Evolutionary conservation across 2,113 vertebrate genomes (phyloP).

Genomic region (Poeciliopsis retropinna): DNA sequence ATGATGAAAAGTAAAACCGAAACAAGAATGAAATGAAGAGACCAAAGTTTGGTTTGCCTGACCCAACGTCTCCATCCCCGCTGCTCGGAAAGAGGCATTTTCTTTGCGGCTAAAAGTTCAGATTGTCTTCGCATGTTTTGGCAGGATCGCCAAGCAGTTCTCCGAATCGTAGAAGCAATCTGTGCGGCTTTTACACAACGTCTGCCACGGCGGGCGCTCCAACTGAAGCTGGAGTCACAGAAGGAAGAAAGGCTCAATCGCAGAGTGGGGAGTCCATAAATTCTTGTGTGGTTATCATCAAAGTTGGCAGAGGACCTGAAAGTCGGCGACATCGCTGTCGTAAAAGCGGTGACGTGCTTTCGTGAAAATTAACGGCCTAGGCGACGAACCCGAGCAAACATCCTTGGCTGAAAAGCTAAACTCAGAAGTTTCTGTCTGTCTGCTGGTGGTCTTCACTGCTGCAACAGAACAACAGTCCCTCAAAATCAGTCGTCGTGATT

Average conservation of each 20-base stretch:
- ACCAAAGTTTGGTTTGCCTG: no score
- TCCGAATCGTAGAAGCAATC: not conserved
- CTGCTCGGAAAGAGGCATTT: not conserved
- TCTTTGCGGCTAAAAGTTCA: not conserved
- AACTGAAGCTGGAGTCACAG: constrained; percentile 6
- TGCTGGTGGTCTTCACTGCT: constrained; percentile 43
- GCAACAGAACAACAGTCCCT: constrained; percentile 43
- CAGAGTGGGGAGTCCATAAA: not conserved
- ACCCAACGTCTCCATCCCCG: no score
- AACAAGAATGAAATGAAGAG: no score
- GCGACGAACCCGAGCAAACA: constrained; percentile 15
- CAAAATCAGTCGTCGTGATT: constrained; percentile 40
- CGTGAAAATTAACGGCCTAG: constrained; percentile 16
- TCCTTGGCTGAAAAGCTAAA: constrained; percentile 9
- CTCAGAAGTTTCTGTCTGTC: constrained; percentile 11
- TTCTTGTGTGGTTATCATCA: constrained; percentile 16
- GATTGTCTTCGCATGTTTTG: not conserved
- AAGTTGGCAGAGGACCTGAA: constrained; percentile 25
- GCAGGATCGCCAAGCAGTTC: not conserved
- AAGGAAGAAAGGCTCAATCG: not conserved
- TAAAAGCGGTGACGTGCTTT: constrained; percentile 17
- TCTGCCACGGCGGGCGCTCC: not conserved
- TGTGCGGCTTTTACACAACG: not conserved
- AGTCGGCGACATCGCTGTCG: constrained; percentile 7
- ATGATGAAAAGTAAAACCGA: no score